Base-by-base conservation (phyloP, 2,888 invertebrate species). In the Pristionchus japonicus region DNA sequence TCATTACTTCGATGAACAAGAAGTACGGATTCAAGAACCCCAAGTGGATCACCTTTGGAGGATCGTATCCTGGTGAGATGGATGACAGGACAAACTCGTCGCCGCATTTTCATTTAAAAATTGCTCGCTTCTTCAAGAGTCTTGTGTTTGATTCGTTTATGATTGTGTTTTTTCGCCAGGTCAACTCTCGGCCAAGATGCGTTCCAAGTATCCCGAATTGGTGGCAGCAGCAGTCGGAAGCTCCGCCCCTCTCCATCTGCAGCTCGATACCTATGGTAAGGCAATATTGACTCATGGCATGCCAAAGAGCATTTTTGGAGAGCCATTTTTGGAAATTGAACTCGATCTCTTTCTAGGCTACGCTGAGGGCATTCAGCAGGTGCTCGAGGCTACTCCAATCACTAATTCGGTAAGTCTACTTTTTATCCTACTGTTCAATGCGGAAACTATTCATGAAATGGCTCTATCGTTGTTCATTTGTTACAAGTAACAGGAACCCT, bases 11-110 rank as follows among this genome's bases (percentile, higher is more conserved):
- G 2, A 87, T 64, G 88, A 93, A 93, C 83, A 64, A 89, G 82
- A 31, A 89, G 20, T 74, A 90, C 67, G 87, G 88, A 0, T 91
- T 91, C 86, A 89, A 86, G 31, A 92, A 92, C 67, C 93, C 93
- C 6, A 88, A 91, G 49, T 93, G 93, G 93, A 91, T 93, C 37
- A 93, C 93, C 3, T 93, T 93, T 86, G 93, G 93, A 37, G 93
- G 93, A 70, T 91, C 91, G 49, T 93, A 93, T 89, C 91, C 93
- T 23, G 91, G 90, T 90, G 70, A 23, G 13, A 37, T 27, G n/a
- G n/a, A 47, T 27, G 23, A 7, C 15, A n/a, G 11, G 11, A 77
- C 9, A 31, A 23, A 17, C 13, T 20, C 9, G 11, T 6, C 37
- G n/a, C 7, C 7, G 1, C 47, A 15, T 23, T 31, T 11, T n/a